Evolutionary conservation across 2,113 vertebrate genomes (phyloP).

Genomic region (Origma solitaria): DNA sequence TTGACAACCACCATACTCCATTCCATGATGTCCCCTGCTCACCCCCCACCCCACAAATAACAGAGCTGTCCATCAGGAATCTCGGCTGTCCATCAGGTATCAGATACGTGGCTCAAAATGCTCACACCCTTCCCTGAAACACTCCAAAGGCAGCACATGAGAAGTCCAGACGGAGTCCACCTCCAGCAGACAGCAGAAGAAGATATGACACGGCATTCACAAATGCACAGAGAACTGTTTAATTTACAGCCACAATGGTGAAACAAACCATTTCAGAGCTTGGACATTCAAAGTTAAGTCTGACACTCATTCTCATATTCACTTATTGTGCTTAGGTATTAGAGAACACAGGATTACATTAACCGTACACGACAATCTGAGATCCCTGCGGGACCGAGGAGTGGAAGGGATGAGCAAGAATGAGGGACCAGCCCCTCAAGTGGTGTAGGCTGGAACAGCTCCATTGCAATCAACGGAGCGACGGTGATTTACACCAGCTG

Average conservation of each 20-base stretch:
- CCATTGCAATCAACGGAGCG: slow-evolving; percentile 5
- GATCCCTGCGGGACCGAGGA: slow-evolving; percentile 43
- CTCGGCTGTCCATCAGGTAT: not conserved
- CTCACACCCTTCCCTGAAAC: slow-evolving; percentile 1
- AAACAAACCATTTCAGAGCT: slow-evolving; percentile 67
- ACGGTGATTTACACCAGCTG: slow-evolving; percentile 54
- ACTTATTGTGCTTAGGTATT: slow-evolving; percentile 66
- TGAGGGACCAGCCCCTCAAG: slow-evolving; percentile 63
- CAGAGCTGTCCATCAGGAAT: not conserved
- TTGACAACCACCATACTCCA: not conserved
- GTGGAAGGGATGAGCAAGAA: slow-evolving; percentile 55
- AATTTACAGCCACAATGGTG: slow-evolving; percentile 68
- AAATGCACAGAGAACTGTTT: slow-evolving; percentile 69
- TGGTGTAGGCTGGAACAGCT: slow-evolving; percentile 56
- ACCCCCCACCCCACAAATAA: not conserved
- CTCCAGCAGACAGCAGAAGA: slow-evolving; percentile 39
- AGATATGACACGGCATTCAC: slow-evolving; percentile 62
- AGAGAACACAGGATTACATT: slow-evolving; percentile 61
- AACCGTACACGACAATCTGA: slow-evolving; percentile 7
- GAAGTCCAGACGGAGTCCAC: not conserved
- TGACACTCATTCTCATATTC: slow-evolving; percentile 64
- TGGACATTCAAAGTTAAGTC: slow-evolving; percentile 68
- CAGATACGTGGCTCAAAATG: not conserved
- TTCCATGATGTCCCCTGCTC: not conserved
- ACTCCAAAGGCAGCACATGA: not conserved